A percentile compares a stretch with the other conserved stretches of the same genome.
These are phyloP conservation scores for Venturia canescens DNA, from an alignment of 1,140 invertebrate genomes.

Conservation along the genomic window DNA sequence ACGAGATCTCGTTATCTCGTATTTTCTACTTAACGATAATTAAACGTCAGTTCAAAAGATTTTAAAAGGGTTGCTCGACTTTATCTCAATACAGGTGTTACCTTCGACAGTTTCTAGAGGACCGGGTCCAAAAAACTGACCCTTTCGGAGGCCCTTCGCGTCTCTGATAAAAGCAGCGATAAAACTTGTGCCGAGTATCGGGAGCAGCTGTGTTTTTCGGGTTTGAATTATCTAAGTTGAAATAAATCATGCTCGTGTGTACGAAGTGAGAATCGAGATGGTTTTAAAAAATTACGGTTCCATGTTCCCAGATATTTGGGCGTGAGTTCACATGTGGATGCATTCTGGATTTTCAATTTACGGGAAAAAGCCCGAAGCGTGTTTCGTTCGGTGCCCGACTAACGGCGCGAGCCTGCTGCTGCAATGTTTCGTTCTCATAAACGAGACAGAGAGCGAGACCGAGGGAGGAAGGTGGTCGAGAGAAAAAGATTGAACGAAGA, in stretches of 20 bases:
- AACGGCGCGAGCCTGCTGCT: not conserved
- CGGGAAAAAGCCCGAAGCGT: conserved; percentile 19
- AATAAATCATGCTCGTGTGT: conserved; percentile 18
- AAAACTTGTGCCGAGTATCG: not conserved
- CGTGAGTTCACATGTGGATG: conserved; percentile 9
- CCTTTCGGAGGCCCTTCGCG: not conserved
- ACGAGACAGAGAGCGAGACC: too few relatives aligned
- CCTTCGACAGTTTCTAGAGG: conserved; percentile 5
- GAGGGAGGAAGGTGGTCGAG: not conserved
- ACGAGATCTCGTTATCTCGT: not conserved
- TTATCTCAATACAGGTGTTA: conserved; percentile 28
- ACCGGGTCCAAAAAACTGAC: not conserved
- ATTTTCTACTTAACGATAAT: not conserved
- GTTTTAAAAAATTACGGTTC: not conserved
- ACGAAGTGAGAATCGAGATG: conserved; percentile 33
- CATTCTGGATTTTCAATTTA: conserved; percentile 27
- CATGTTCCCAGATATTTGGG: not conserved
- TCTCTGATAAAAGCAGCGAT: conserved; percentile 14
- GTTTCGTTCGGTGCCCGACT: not conserved
- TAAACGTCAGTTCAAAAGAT: not conserved
- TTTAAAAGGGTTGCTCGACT: conserved; percentile 1
- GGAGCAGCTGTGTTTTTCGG: conserved; percentile 31
- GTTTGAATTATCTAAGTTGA: conserved; percentile 19
- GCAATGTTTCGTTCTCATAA: not conserved
- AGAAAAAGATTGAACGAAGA: conserved; percentile 40